Conservation (phyloP, 2,888 invertebrate species). For the Salticus scenicus region DNA sequence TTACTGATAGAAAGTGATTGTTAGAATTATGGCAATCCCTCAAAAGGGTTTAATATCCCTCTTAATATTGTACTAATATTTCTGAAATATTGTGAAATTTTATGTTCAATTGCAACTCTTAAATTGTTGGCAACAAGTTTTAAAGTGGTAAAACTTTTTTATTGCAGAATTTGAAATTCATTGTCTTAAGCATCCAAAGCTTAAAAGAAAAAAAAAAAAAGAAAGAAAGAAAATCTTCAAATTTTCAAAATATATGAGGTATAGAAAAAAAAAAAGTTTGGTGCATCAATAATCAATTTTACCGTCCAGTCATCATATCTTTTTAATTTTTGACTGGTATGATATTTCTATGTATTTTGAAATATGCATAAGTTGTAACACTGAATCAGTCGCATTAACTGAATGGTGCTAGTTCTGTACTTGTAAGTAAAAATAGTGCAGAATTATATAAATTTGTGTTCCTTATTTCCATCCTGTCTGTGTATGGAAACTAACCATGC, state of each 20-base stretch:
- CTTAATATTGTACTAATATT: too few relatives aligned
- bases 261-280: neutral
- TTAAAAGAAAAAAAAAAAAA: neutral
- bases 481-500: conserved; percentile 52
- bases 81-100: too few relatives aligned
- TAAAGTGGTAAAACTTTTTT: too few relatives aligned
- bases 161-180: too few relatives aligned
- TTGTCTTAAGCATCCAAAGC: too few relatives aligned
- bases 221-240: too few relatives aligned
- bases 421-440: conserved; percentile 48
- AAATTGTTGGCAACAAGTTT: too few relatives aligned
- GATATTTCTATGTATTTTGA: conserved; percentile 32
- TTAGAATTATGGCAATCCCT: too few relatives aligned
- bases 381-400: conserved; percentile 58
- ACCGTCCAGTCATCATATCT: conserved; percentile 46
- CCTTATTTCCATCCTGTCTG: conserved; percentile 41
- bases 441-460: conserved; percentile 40
- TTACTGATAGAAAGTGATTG: too few relatives aligned
- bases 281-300: neutral
- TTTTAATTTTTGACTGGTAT: conserved; percentile 13
- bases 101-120: too few relatives aligned
- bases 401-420: conserved; percentile 69
- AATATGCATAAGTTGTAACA: conserved; percentile 51
- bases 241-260: too few relatives aligned
- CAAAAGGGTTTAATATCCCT: too few relatives aligned